These are phyloP conservation scores for Ophioninae sp. DNA, from an alignment of 2,888 invertebrate genomes.

Conservation along the genomic window DNA sequence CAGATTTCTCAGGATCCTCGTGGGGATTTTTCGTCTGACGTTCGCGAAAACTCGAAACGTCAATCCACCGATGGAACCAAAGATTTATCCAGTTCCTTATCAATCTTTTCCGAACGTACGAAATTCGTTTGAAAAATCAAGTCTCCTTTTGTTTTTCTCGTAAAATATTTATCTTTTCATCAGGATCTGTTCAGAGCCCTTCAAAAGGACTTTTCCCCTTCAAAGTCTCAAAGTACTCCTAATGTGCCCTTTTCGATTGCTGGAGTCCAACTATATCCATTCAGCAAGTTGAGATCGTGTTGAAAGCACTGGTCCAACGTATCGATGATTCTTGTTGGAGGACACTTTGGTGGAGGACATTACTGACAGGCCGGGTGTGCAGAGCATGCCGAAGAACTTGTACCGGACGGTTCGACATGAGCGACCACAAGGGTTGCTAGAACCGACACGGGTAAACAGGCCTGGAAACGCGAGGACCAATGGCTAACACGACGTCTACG, in stretches of 20 bases:
- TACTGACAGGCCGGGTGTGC: constrained; percentile 43
- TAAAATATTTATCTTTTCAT: no score
- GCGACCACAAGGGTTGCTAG: constrained; percentile 57
- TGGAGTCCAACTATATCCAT: no score
- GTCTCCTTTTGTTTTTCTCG: no score
- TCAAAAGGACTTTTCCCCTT: no score
- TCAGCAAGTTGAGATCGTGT: constrained; percentile 11
- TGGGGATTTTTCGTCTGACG: constrained; percentile 8
- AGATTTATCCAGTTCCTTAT: neutral
- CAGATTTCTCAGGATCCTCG: neutral
- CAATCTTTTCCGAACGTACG: neutral
- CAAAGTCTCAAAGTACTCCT: no score
- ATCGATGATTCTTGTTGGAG: constrained; percentile 9
- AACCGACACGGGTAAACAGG: constrained; percentile 58
- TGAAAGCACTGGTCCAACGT: neutral
- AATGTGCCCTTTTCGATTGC: no score
- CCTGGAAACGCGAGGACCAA: constrained; percentile 28
- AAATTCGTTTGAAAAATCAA: no score
- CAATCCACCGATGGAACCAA: neutral
- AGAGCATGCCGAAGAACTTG: constrained; percentile 55
- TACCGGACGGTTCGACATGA: constrained; percentile 57
- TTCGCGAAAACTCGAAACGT: constrained; percentile 16
- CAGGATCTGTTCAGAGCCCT: no score
- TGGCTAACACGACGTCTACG: constrained; percentile 45
- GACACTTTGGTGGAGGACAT: constrained; percentile 35